Base-by-base conservation (phyloP, 2,113 vertebrate species). In the Rhegmatorhina hoffmannsi region DNA sequence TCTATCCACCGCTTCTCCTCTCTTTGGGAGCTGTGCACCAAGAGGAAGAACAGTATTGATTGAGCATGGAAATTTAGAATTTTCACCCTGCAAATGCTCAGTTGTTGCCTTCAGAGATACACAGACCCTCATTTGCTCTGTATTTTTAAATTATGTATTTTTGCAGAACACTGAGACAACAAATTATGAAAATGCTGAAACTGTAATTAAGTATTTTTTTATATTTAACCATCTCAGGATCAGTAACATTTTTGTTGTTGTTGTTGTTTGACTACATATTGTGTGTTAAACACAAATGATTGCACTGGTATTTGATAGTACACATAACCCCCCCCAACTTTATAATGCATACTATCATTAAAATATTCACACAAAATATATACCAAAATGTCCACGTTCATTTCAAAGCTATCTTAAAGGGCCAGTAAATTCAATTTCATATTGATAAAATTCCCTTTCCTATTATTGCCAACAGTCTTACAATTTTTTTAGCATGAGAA, bases 351-450 rank as follows among this genome's bases (percentile, higher is more conserved):
- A 33, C 15, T 17, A 5, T n/a, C 62, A 52, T 50, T 53, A 63
- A 90, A 83, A 59, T 87, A 90, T 60, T 93, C 66, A 76, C n/a
- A 53, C n/a, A 56, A 82, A 74, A 20, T 89, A 85, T 56, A 92
- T 78, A 74, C 40, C 17, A 55, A 66, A 73, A 72, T 62, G 76
- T 34, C 52, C 18, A 43, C 9, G 3, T 21, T 77, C 1, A 55
- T 74, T 85, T 92, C 68, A 59, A 67, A 67, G 36, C 40, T 67
- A 29, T 46, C 64, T 67, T 77, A 72, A 93, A 64, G 21, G 74
- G 31, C 5, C 34, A 68, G 15, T 23, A 75, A 55, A 67, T 77
- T 76, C 7, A 38, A 46, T 70, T 69, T 46, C 11, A 17, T 55
- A 28, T 43, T 66, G n/a, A n/a, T 59, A 11, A 19, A 15, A 62